These are phyloP conservation scores for Petrocephalus sullivani DNA, from an alignment of 2,797 vertebrate species.

Conservation along the genomic window DNA sequence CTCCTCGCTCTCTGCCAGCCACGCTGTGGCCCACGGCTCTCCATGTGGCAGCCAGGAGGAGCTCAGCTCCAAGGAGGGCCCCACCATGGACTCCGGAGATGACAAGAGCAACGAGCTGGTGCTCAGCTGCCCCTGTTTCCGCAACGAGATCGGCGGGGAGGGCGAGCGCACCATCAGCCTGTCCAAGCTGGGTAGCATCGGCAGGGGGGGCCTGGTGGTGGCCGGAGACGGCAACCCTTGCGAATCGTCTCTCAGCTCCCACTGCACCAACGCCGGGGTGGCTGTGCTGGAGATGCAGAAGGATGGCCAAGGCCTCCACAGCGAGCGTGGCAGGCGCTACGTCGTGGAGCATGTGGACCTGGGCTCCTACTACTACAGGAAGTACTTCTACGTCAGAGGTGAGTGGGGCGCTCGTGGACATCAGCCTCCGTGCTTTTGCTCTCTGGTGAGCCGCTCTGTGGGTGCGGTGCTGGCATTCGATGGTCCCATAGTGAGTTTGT, in stretches of 20 bases:
- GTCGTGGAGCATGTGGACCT: conserved; percentile 92
- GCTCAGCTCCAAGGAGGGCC: conserved; percentile 81
- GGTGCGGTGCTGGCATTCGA: background rate
- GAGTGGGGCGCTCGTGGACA: conserved; percentile 33
- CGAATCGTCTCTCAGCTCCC: conserved; percentile 78
- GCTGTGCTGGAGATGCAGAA: conserved; percentile 89
- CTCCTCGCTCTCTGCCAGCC: conserved; percentile 84
- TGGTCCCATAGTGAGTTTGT: background rate
- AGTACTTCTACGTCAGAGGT: conserved; percentile 92
- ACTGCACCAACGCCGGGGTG: conserved; percentile 89
- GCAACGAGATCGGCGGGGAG: conserved; percentile 89
- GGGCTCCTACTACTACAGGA: conserved; percentile 90
- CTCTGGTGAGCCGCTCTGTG: background rate
- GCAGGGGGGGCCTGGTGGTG: conserved; percentile 47
- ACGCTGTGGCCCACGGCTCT: conserved; percentile 78
- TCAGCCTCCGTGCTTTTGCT: background rate
- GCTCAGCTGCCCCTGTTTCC: conserved; percentile 89
- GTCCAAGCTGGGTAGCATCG: conserved; percentile 56
- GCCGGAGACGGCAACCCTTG: conserved; percentile 73
- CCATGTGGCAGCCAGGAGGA: conserved; percentile 93
- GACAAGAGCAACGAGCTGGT: conserved; percentile 92
- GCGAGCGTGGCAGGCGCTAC: conserved; percentile 85
- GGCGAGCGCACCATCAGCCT: conserved; percentile 72
- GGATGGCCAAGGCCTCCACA: conserved; percentile 75
- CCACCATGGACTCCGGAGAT: conserved; percentile 75